Evolutionary conservation across 2,888 invertebrate genomes (phyloP).

Genomic region (Sarcophaga rosellei): DNA sequence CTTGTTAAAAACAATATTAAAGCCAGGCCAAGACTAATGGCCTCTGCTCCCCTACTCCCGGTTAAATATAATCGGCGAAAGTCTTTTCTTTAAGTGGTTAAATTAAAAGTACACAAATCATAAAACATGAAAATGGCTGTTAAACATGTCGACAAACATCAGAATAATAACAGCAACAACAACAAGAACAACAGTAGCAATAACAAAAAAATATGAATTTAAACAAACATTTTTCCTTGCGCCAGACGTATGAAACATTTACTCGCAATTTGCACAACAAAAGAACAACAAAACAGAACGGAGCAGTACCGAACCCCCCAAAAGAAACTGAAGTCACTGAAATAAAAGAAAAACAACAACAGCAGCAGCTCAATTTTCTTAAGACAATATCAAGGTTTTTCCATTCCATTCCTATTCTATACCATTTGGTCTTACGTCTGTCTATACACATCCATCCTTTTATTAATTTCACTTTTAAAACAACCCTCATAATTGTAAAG

Average conservation of each 20-base stretch:
- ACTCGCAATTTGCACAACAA: conserved; percentile 45
- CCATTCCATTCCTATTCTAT: conserved; percentile 1
- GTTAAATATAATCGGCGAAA: neutral
- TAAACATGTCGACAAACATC: conserved; percentile 29
- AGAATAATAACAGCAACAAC: conserved; percentile 9
- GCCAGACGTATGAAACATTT: conserved; percentile 20
- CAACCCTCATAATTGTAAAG: conserved; percentile 22
- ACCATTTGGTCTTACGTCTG: neutral
- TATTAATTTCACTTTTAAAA: conserved; percentile 33
- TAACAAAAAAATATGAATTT: too few species aligned
- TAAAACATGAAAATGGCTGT: conserved; percentile 30
- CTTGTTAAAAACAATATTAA: neutral
- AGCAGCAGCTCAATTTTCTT: conserved; percentile 42
- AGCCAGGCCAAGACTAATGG: neutral
- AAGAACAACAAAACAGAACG: conserved; percentile 33
- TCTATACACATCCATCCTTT: neutral
- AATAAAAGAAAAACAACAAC: neutral
- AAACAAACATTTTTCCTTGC: conserved; percentile 13
- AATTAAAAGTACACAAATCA: conserved; percentile 61
- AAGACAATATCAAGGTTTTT: conserved; percentile 42
- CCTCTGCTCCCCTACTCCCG: neutral
- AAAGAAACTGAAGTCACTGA: neutral
- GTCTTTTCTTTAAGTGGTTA: conserved; percentile 56
- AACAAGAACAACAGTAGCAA: too few species aligned
- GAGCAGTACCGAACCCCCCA: neutral